Base-by-base conservation (phyloP, 2,797 vertebrate genomes). In the Aplochiton taeniatus region DNA sequence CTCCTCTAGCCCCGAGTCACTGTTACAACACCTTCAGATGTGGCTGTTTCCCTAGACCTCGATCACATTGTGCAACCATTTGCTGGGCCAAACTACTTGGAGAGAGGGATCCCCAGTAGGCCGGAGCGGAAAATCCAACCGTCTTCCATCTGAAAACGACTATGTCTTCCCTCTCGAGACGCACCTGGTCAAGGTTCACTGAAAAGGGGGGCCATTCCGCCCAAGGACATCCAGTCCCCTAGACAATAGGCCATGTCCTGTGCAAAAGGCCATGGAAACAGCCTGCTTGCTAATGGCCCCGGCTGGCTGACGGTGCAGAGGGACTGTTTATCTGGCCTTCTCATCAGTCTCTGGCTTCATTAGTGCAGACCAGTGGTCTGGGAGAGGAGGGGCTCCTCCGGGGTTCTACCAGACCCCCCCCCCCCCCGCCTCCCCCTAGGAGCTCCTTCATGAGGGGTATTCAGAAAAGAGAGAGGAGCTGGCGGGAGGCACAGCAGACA, bases 301-400 rank as follows among this genome's bases (percentile, higher is more conserved):
- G 70, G 75, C 78, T 66, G 16, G 69, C 68, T 57, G 71, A n/a
- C 79, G 83, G 86, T 85, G 86, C 69, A 73, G 31, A 31, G 19
- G 83, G 84, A 73, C 70, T 66, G 78, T 87, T 88, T 91, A 91
- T 92, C 90, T 82, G 81, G 60, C 69, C 70, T 72, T 75, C 81
- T 84, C 85, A 92, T 92, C 88, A 84, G 83, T 71, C 70, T 72
- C 53, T 61, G 72, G 76, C 46, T 67, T 82, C 82, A 84, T 87
- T 87, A 88, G 66, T 31, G 31, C 31, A 31, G 31, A 31, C 31
- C 31, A 31, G 31, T 31, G 6, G 31, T 58, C 77, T 31, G 52
- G 76, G 70, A 48, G 72, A 79, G 73, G 54, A 70, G 69, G 77
- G 73, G 80, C 72, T 74, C 85, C 86, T 76, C 69, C 65, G 68